Evolutionary conservation across 1,140 invertebrate species (phyloP).

Genomic region (Ctenoplectra terminalis): DNA sequence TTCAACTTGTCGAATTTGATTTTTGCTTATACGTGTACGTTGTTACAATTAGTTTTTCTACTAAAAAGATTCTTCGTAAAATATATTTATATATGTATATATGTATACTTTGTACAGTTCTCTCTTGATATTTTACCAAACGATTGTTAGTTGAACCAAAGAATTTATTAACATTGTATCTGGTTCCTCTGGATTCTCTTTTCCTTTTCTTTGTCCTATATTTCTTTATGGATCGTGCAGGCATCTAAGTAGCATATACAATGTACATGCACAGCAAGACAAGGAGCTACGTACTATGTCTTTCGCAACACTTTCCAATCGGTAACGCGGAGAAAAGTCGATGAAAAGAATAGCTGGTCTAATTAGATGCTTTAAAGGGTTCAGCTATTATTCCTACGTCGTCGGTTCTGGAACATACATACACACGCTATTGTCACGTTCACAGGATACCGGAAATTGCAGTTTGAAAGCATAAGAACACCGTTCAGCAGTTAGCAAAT

Average conservation of each 20-base stretch:
- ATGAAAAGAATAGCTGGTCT: slow-evolving; percentile 21
- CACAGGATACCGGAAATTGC: slow-evolving; percentile 53
- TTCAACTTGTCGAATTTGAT: too few relatives aligned
- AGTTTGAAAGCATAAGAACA: slow-evolving; percentile 12
- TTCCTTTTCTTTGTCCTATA: slow-evolving; percentile 9
- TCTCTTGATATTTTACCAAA: neutral
- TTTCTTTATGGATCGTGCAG: slow-evolving; percentile 26
- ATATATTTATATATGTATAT: too few relatives aligned
- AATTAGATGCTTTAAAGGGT: slow-evolving; percentile 44
- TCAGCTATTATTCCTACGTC: neutral
- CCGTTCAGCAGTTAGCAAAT: slow-evolving; percentile 16
- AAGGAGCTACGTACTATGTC: slow-evolving; percentile 17
- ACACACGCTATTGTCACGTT: slow-evolving; percentile 20
- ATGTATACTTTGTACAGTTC: neutral
- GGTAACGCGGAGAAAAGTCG: slow-evolving; percentile 34
- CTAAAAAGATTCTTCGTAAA: too few relatives aligned
- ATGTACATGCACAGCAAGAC: slow-evolving; percentile 20
- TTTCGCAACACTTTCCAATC: slow-evolving; percentile 51
- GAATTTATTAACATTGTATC: slow-evolving; percentile 11
- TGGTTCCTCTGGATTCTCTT: slow-evolving; percentile 24
- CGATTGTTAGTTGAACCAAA: neutral
- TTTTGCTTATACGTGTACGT: too few relatives aligned
- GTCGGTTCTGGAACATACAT: neutral
- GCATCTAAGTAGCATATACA: neutral
- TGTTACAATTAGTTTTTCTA: too few relatives aligned